A percentile compares a stretch with the other conserved stretches of the same genome.
phyloP scores from a whole-genome alignment of 2,888 invertebrate genomes.

The Clostera curtula region DNA sequence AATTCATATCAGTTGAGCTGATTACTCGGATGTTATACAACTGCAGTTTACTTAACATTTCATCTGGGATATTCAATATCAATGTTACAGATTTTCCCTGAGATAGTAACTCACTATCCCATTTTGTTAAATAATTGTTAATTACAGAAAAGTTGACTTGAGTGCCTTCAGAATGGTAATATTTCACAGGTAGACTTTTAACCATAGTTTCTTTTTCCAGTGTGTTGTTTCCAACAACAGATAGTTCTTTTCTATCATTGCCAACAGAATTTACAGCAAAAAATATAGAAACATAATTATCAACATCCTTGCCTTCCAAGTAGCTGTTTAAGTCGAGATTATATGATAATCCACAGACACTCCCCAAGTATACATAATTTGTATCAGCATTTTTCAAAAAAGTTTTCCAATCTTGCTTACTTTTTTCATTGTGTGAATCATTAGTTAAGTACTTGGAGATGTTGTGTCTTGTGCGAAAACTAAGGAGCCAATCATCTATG shows the following conservation, averaged over 20 bases:
- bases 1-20: conserved; percentile 15
- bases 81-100: conserved; percentile 21
- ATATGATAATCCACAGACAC: conserved; percentile 26
- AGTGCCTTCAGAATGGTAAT: conserved; percentile 22
- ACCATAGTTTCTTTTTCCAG: conserved; percentile 15
- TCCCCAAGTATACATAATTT: conserved; percentile 27
- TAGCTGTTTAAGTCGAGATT: conserved; percentile 24
- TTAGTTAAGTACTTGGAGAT: conserved; percentile 22
- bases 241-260: conserved; percentile 24
- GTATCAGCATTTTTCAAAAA: conserved; percentile 17
- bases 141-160: conserved; percentile 23
- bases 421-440: conserved; percentile 14
- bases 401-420: conserved; percentile 24
- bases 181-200: conserved; percentile 29
- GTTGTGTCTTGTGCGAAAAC: conserved; percentile 29
- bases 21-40: conserved; percentile 28
- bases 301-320: conserved; percentile 17
- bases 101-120: conserved; percentile 24
- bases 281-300: conserved; percentile 28
- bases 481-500: conserved; percentile 29
- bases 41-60: conserved; percentile 14
- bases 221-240: conserved; percentile 26
- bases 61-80: conserved; percentile 25
- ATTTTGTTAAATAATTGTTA: conserved; percentile 24
- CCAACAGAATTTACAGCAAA: conserved; percentile 27